Evolutionary conservation across 64 coral and sea anemone genomes (phyloP).

Genomic region (Acropora yongei): DNA sequence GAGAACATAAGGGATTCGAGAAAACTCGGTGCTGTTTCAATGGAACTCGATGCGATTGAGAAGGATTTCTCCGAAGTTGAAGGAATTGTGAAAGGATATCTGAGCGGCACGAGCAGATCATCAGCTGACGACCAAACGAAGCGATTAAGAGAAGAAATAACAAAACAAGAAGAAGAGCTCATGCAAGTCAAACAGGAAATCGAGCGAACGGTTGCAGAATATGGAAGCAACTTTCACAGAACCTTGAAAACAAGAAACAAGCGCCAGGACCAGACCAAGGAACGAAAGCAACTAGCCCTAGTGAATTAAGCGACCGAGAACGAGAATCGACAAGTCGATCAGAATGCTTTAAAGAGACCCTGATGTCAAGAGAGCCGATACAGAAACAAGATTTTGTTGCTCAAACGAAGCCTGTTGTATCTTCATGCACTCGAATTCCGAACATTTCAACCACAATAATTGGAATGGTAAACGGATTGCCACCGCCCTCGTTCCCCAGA

Average conservation of each 20-base stretch:
- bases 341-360: too few relatives aligned
- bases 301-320: too few relatives aligned
- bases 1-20: background rate
- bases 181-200: background rate
- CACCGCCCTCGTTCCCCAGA: too few relatives aligned
- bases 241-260: background rate
- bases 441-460: too few relatives aligned
- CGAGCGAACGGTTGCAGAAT: constrained; percentile 16
- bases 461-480: too few relatives aligned
- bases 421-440: too few relatives aligned
- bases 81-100: constrained; percentile 32
- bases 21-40: background rate
- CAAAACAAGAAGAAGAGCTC: constrained; percentile 19
- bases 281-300: background rate
- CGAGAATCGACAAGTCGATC: too few relatives aligned
- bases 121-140: background rate
- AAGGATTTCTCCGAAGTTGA: background rate
- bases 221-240: background rate
- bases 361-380: too few relatives aligned
- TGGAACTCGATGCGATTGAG: constrained; percentile 13
- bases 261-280: background rate
- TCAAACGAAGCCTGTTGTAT: too few relatives aligned
- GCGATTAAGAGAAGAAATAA: constrained; percentile 8
- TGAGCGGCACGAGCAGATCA: background rate
- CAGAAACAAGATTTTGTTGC: too few relatives aligned